Evolutionary conservation across 1,140 invertebrate species (phyloP).

Genomic region (Drosophila prosaltans): DNA sequence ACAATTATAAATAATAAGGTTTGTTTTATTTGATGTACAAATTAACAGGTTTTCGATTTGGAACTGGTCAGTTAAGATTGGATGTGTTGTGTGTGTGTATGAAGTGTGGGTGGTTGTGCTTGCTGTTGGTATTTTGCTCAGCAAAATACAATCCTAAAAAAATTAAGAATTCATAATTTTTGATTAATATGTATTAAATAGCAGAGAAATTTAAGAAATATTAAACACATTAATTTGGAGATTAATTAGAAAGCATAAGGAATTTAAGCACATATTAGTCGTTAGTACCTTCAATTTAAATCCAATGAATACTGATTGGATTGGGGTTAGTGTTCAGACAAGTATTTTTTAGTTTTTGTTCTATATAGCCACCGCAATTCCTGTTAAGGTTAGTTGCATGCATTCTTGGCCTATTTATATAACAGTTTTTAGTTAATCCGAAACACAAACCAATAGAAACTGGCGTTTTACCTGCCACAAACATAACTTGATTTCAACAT

Average conservation of each 20-base stretch:
- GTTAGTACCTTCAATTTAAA: not conserved
- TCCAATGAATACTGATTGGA: not conserved
- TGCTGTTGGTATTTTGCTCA: slow-evolving; percentile 55
- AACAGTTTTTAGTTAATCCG: slow-evolving; percentile 33
- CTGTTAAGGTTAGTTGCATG: slow-evolving; percentile 38
- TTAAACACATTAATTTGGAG: not conserved
- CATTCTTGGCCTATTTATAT: slow-evolving; percentile 1
- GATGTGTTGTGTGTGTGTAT: slow-evolving; percentile 45
- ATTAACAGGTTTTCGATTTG: slow-evolving; percentile 52
- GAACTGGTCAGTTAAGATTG: slow-evolving; percentile 28
- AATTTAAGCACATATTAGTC: not conserved
- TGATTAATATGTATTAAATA: slow-evolving; percentile 41
- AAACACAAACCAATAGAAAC: slow-evolving; percentile 47
- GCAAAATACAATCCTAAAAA: slow-evolving; percentile 60
- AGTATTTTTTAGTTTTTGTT: slow-evolving; percentile 22
- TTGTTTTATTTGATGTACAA: slow-evolving; percentile 36
- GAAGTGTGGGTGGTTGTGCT: slow-evolving; percentile 35
- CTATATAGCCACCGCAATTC: slow-evolving; percentile 20
- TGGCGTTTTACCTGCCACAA: slow-evolving; percentile 69
- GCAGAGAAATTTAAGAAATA: not conserved
- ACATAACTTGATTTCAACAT: slow-evolving; percentile 68
- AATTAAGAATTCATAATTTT: slow-evolving; percentile 35
- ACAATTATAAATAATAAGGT: slow-evolving; percentile 12
- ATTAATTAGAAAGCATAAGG: not conserved
- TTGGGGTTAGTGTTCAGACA: slow-evolving; percentile 32